Conservation (phyloP, 1,140 invertebrate species). For the Marisa cornuarietis region DNA sequence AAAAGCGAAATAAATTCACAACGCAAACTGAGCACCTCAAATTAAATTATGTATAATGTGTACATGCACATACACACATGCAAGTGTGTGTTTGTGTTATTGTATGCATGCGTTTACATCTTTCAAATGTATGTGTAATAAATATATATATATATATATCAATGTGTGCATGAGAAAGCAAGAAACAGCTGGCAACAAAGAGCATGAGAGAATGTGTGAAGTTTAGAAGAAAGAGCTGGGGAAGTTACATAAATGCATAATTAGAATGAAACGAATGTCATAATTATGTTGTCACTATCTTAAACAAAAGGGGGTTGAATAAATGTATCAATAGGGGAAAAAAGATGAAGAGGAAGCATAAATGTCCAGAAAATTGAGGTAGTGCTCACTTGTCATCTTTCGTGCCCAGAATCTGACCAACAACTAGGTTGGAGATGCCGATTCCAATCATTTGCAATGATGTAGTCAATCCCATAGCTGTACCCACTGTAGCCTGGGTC, state of each 20-base stretch:
- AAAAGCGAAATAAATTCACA: not conserved
- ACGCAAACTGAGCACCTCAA: no score
- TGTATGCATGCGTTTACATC: no score
- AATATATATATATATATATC: not conserved
- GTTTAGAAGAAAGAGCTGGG: no score
- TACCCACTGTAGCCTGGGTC: constrained; percentile 63
- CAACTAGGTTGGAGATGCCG: constrained; percentile 65
- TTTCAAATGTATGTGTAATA: not conserved
- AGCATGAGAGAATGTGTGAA: no score
- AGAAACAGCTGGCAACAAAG: no score
- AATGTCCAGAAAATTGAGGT: not conserved
- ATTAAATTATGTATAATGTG: no score
- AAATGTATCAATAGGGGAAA: not conserved
- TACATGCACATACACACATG: no score
- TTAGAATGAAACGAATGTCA: no score
- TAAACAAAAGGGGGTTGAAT: not conserved
- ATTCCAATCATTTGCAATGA: constrained; percentile 69
- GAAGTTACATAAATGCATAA: no score
- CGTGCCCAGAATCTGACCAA: constrained; percentile 64
- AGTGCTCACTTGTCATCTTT: constrained; percentile 3
- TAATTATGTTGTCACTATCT: no score
- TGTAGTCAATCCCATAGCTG: constrained; percentile 66
- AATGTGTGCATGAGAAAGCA: no score
- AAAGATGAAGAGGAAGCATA: not conserved
- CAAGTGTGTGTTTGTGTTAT: no score